Evolutionary conservation across 2,888 invertebrate genomes (phyloP).

Genomic region (Drosophila bunnanda): DNA sequence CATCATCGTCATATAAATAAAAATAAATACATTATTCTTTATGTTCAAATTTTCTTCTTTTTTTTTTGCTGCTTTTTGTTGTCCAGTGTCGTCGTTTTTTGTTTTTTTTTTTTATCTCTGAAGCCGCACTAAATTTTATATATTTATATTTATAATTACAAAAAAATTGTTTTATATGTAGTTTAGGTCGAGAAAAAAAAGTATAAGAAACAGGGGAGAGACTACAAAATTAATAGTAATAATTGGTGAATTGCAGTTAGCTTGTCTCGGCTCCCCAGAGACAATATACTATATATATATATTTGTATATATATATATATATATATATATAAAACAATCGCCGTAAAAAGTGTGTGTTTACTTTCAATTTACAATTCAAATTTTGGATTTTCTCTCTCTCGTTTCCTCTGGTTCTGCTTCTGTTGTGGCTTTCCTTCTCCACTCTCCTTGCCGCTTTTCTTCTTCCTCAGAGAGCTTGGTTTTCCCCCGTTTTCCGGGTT

Average conservation of each 20-base stretch:
- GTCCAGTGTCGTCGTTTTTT: slow-evolving; percentile 29
- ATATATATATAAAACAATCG: slow-evolving; percentile 25
- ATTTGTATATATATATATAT: slow-evolving; percentile 40
- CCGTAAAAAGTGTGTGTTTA: slow-evolving; percentile 5
- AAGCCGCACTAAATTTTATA: slow-evolving; percentile 72
- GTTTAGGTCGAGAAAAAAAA: slow-evolving; percentile 36
- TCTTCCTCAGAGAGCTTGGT: slow-evolving; percentile 55
- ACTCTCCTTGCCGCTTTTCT: slow-evolving; percentile 2
- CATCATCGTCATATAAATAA: slow-evolving; percentile 58
- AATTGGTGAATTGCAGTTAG: slow-evolving; percentile 45
- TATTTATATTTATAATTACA: slow-evolving; percentile 58
- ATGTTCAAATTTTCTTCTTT: slow-evolving; percentile 36
- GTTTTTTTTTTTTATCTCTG: slow-evolving; percentile 48
- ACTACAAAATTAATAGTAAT: slow-evolving; percentile 21
- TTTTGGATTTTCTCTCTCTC: slow-evolving; percentile 6
- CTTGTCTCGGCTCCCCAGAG: slow-evolving; percentile 20
- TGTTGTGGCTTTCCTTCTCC: neutral
- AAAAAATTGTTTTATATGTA: slow-evolving; percentile 50
- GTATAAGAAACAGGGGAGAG: slow-evolving; percentile 9
- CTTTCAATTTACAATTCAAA: slow-evolving; percentile 34
- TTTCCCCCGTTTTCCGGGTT: slow-evolving; percentile 5
- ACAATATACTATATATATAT: slow-evolving; percentile 51
- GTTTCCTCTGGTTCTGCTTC: neutral
- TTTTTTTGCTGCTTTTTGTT: slow-evolving; percentile 29
- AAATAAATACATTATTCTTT: slow-evolving; percentile 75